These are phyloP conservation scores for Takifugu bimaculatus DNA, from an alignment of 2,113 vertebrate genomes.

Conservation along the genomic window DNA sequence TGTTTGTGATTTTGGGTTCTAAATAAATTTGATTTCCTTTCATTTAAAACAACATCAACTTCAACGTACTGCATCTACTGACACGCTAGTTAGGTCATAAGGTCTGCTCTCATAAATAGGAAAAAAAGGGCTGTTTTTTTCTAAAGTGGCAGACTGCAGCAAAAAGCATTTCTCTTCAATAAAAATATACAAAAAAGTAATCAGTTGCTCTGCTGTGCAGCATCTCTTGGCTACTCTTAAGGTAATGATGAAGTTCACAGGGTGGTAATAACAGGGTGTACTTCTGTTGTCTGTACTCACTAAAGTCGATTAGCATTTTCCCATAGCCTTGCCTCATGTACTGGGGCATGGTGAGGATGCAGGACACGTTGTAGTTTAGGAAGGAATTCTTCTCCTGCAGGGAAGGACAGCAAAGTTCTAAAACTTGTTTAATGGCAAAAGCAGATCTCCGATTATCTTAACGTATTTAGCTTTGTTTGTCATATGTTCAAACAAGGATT, in stretches of 20 bases:
- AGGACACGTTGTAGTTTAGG: slow-evolving; percentile 89
- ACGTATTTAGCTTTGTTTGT: background rate
- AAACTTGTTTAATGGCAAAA: background rate
- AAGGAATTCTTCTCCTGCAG: slow-evolving; percentile 88
- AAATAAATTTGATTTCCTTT: too few relatives aligned
- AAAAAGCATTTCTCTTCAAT: background rate
- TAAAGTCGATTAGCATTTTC: slow-evolving; percentile 92
- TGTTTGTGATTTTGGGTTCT: too few relatives aligned
- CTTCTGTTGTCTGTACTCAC: slow-evolving; percentile 71
- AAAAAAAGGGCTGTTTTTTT: background rate
- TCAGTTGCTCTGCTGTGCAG: background rate
- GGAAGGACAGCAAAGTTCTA: background rate
- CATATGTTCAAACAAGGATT: background rate
- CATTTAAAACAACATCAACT: too few relatives aligned
- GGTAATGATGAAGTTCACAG: background rate
- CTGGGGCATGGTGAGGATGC: slow-evolving; percentile 88
- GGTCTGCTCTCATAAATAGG: background rate
- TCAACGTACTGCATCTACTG: too few relatives aligned
- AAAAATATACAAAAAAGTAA: background rate
- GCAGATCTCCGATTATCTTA: background rate
- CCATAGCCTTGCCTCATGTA: slow-evolving; percentile 89
- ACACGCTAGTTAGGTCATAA: too few relatives aligned
- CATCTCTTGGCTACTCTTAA: background rate
- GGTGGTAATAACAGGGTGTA: background rate
- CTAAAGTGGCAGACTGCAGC: background rate